Percentiles rank a stretch among this genome's conserved stretches.
Evolutionary conservation across 2,113 vertebrate species (phyloP).

Genomic region (Lagopus muta): DNA sequence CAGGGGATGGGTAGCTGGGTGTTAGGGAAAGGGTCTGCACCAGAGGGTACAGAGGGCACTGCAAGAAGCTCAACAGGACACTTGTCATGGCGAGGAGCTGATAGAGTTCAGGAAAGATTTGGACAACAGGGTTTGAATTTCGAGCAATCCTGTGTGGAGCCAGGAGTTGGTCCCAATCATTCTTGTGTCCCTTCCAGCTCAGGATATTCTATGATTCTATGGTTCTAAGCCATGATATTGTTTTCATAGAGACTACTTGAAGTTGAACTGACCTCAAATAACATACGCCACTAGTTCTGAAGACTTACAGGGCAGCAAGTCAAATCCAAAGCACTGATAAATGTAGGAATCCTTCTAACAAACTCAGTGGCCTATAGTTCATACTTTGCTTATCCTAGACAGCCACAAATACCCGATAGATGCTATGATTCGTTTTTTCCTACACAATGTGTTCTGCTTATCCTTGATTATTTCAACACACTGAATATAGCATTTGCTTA

Average conservation of each 20-base stretch:
- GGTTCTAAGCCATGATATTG: neutral
- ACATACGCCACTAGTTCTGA: neutral
- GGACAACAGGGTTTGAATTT: neutral
- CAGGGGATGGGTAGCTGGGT: neutral
- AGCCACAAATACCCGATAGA: neutral
- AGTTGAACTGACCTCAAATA: neutral
- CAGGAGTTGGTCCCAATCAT: neutral
- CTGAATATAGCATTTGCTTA: neutral
- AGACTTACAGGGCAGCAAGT: neutral
- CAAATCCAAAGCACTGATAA: neutral
- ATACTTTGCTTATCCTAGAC: neutral
- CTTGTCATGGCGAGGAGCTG: too few species aligned
- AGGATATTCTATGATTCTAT: neutral
- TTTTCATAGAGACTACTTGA: neutral
- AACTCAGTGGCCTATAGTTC: neutral
- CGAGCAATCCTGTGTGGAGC: neutral
- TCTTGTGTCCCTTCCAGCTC: neutral
- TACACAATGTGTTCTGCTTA: neutral
- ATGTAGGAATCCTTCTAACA: neutral
- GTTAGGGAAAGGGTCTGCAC: neutral
- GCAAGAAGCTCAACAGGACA: too few species aligned
- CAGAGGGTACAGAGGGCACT: neutral
- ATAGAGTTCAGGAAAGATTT: neutral
- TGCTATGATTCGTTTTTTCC: fast-evolving
- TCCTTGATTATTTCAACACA: neutral